Percentiles rank a stretch among this genome's conserved stretches.
These are phyloP conservation scores for Drosophila oshimai DNA, from an alignment of 1,140 invertebrate genomes.

Conservation along the genomic window DNA sequence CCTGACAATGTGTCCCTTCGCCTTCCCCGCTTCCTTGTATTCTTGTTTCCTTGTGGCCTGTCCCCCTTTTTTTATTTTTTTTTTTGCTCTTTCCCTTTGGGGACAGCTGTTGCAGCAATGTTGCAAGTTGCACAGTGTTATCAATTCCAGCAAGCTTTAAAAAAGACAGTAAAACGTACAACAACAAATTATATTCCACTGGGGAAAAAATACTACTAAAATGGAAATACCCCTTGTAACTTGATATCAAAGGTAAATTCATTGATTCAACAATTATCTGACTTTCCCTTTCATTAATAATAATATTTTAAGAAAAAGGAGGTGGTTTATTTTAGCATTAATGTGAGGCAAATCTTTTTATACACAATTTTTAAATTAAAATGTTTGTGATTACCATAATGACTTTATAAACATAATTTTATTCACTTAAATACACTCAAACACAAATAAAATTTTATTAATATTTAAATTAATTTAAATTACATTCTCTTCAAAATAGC, in stretches of 20 bases:
- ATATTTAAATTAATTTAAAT: too few relatives aligned
- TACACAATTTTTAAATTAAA: too few relatives aligned
- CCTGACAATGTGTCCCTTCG: slow-evolving; percentile 19
- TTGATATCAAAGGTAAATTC: background rate
- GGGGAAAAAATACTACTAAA: background rate
- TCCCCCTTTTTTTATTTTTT: slow-evolving; percentile 19
- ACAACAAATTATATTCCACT: background rate
- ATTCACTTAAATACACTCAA: too few relatives aligned
- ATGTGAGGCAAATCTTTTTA: too few relatives aligned
- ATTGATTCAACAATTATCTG: too few relatives aligned
- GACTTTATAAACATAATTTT: too few relatives aligned
- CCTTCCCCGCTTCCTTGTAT: background rate
- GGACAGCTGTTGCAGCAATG: slow-evolving; percentile 45
- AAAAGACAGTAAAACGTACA: background rate
- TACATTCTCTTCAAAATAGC: too few relatives aligned
- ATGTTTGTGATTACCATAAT: too few relatives aligned
- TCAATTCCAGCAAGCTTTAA: slow-evolving; percentile 9
- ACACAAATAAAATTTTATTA: too few relatives aligned
- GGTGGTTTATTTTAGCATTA: too few relatives aligned
- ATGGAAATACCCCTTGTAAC: background rate
- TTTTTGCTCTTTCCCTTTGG: slow-evolving; percentile 5
- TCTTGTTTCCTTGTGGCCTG: slow-evolving; percentile 7
- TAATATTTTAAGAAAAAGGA: too few relatives aligned
- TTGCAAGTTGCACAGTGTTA: slow-evolving; percentile 31
- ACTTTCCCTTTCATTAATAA: too few relatives aligned